Conservation (phyloP, 2,797 vertebrate genomes). For the Gymnothorax javanicus region DNA sequence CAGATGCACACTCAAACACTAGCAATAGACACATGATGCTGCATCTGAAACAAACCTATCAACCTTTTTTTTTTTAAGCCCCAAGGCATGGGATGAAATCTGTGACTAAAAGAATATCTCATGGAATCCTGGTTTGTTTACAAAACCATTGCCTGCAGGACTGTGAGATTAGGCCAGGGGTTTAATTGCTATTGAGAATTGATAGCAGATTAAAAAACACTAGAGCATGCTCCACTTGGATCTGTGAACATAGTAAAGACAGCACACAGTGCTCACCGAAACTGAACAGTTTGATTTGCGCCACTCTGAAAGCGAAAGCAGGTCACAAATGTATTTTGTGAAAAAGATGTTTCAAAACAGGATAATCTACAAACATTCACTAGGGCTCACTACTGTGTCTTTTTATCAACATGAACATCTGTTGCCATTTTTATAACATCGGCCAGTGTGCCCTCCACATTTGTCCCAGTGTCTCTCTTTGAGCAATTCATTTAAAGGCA, state of each 20-base stretch:
- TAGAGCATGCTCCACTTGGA: constrained; percentile 7
- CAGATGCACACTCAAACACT: neutral
- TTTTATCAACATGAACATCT: neutral
- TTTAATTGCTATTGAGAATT: constrained; percentile 18
- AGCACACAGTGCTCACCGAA: neutral
- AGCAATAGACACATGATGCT: neutral
- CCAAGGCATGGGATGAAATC: constrained; percentile 6
- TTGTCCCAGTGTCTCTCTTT: neutral
- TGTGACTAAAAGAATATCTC: neutral
- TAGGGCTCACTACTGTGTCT: neutral
- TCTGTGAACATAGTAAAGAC: neutral
- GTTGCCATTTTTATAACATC: neutral
- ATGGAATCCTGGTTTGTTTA: constrained; percentile 1
- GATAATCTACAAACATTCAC: neutral
- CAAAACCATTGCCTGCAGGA: neutral
- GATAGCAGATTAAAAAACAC: constrained; percentile 21
- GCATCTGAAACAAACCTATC: neutral
- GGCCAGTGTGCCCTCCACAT: neutral
- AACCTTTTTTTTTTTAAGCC: neutral
- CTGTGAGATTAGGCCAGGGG: neutral
- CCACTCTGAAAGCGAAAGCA: neutral
- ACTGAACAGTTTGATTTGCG: neutral
- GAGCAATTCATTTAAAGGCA: neutral
- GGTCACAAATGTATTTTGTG: neutral
- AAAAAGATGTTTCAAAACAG: neutral